Evolutionary conservation across 2,888 invertebrate species (phyloP), one percentile per base, ranked within the genome.

Genomic region (Cristatella mucedo): DNA sequence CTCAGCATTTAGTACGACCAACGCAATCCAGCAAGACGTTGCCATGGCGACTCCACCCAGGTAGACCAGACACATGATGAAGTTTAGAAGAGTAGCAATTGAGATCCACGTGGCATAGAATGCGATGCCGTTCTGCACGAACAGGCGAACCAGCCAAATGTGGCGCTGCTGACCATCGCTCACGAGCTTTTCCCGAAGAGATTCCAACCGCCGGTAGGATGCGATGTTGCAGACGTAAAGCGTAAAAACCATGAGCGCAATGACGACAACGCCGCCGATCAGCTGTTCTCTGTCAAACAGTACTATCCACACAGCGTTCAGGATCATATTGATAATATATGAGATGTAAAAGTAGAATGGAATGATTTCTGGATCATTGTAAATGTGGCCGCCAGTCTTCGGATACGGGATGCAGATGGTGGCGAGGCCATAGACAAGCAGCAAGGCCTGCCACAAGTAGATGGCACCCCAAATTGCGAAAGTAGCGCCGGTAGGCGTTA

Each of bases 401-500:
- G 26, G 44, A 22, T 48, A 48, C 1, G 48, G 49, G 15, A 56
- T 46, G 41, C 53, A 57, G 5, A 54, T 47, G 4, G 49, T 44
- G 13, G 49, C 44, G 19, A 57, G 32, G 26, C 54, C 51, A 42
- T 56, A 59, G 15, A 53, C 15, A 16, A 56, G 44, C 57, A 56
- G 59, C 1, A 55, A 36, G 2, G 46, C 33, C 43, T 60, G 57
- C 54, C 57, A 59, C 4, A 52, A 33, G 46, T 57, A 59, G 44
- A 60, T 60, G 30, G 51, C 21, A 1, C 52, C 54, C 48, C 56
- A 54, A 52, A 53, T 50, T 36, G 52, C 51, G 46, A 60, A 59
- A 2, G 56, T 55, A 58, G 57, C 57, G 18, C 55, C 53, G 2
- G 57, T 53, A 2, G 61, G 61, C 3, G 57, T 56, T 20, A 58